Evolutionary conservation across 2,797 vertebrate genomes (phyloP).

Genomic region (Galago senegalensis): DNA sequence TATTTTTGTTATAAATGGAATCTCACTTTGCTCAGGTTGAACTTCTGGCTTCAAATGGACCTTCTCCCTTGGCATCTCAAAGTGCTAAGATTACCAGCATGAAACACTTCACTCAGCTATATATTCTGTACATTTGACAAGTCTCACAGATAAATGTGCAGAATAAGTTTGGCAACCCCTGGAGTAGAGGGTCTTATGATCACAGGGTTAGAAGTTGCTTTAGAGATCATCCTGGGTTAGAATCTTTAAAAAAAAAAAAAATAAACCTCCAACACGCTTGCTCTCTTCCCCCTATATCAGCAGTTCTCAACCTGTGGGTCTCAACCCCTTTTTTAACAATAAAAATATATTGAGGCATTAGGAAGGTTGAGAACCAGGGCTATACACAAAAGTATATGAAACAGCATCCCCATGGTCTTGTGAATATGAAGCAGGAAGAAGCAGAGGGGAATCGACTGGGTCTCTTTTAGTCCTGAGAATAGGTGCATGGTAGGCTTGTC

Average conservation of each 20-base stretch:
- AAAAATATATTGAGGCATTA: too few relatives aligned
- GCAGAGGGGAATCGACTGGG: not conserved
- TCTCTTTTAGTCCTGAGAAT: not conserved
- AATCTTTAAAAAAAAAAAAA: not conserved
- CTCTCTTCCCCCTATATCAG: not conserved
- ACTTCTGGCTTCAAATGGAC: not conserved
- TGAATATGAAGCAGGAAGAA: not conserved
- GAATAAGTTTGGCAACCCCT: not conserved
- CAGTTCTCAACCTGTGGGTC: too few relatives aligned
- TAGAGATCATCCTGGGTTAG: not conserved
- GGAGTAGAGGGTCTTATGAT: not conserved
- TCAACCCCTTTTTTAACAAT: too few relatives aligned
- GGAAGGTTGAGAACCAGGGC: too few relatives aligned
- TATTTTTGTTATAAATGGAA: not conserved
- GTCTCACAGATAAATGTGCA: not conserved
- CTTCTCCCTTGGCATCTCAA: not conserved
- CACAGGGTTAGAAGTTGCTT: not conserved
- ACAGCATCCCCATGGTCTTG: not conserved
- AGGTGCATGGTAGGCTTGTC: not conserved
- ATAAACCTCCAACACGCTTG: not conserved
- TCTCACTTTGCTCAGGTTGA: not conserved
- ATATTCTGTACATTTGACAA: not conserved
- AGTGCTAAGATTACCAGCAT: not conserved
- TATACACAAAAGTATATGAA: not conserved
- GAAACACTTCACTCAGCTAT: not conserved